phyloP scores from a whole-genome alignment of 2,113 vertebrate species.

The Cromileptes altivelis region DNA sequence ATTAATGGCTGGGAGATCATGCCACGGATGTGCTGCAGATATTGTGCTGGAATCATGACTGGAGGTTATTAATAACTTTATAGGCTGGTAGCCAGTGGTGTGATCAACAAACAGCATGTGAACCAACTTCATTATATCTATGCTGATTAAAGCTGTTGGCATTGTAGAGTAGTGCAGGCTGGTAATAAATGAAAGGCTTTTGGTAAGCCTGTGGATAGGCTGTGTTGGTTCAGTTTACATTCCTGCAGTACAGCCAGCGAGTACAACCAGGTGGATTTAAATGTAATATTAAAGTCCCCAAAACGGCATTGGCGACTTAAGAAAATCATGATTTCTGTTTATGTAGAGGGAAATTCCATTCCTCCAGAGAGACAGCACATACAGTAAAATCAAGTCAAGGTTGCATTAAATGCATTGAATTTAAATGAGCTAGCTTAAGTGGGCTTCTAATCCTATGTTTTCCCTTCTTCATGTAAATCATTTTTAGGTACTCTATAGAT shows the following conservation, averaged over 20 bases:
- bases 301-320: slow-evolving; percentile 7
- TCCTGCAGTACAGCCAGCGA: slow-evolving; percentile 20
- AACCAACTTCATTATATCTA: slow-evolving; percentile 21
- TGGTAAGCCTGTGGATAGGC: slow-evolving; percentile 34
- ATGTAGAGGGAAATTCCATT: neutral
- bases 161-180: slow-evolving; percentile 22
- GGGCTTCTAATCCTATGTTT: neutral
- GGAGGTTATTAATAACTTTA: slow-evolving; percentile 22
- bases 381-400: slow-evolving; percentile 11
- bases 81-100: slow-evolving; percentile 12
- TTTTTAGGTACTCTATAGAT: slow-evolving; percentile 5
- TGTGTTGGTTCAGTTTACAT: slow-evolving; percentile 24
- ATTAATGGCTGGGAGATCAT: neutral
- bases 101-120: slow-evolving; percentile 4
- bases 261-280: slow-evolving; percentile 45
- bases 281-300: slow-evolving; percentile 44
- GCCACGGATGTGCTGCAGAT: slow-evolving; percentile 8
- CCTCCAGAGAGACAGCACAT: slow-evolving; percentile 2
- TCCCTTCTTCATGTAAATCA: neutral
- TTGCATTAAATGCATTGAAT: neutral
- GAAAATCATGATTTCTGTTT: slow-evolving; percentile 5
- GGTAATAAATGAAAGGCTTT: slow-evolving; percentile 49
- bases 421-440: neutral
- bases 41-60: slow-evolving; percentile 12
- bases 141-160: slow-evolving; percentile 37